A percentile compares a stretch with the other conserved stretches of the same genome.
phyloP scores from a whole-genome alignment of 2,888 invertebrate genomes.

The Drosophila emarginata region DNA sequence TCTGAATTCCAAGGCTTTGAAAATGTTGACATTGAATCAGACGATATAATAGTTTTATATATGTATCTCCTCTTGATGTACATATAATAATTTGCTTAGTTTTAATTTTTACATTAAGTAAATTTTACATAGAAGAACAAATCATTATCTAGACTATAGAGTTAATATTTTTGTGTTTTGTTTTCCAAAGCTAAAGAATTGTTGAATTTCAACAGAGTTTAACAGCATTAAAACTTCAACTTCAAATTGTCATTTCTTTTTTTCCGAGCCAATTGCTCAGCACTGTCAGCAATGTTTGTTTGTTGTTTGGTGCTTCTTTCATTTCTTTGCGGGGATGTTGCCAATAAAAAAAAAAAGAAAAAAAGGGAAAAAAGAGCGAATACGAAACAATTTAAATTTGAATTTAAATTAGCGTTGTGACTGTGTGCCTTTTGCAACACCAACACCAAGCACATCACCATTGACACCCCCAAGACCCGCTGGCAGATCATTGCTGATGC shows the following conservation, averaged over 20 bases:
- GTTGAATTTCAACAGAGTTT: too few species aligned
- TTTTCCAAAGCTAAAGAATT: too few species aligned
- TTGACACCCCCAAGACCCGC: conserved; percentile 4
- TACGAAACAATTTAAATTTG: conserved; percentile 72
- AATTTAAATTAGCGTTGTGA: conserved; percentile 71
- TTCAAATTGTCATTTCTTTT: not conserved
- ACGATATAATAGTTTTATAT: too few species aligned
- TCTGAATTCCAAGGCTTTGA: too few species aligned
- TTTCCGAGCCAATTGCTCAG: conserved; percentile 17
- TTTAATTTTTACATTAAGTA: too few species aligned
- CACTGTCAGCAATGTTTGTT: conserved; percentile 10
- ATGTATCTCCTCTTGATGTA: too few species aligned
- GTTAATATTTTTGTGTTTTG: too few species aligned
- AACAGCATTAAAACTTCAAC: too few species aligned
- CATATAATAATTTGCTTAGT: too few species aligned
- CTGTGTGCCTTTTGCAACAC: conserved; percentile 36
- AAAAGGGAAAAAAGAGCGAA: conserved; percentile 19
- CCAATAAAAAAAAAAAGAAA: conserved; percentile 51
- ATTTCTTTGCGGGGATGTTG: conserved; percentile 26
- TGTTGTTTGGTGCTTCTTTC: conserved; percentile 13
- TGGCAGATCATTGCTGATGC: conserved; percentile 56
- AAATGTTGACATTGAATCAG: too few species aligned
- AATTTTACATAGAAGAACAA: too few species aligned
- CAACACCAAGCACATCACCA: conserved; percentile 46
- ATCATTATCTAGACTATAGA: too few species aligned